phyloP scores from a whole-genome alignment of 1,140 invertebrate species.

The Zaprionus inermis region DNA sequence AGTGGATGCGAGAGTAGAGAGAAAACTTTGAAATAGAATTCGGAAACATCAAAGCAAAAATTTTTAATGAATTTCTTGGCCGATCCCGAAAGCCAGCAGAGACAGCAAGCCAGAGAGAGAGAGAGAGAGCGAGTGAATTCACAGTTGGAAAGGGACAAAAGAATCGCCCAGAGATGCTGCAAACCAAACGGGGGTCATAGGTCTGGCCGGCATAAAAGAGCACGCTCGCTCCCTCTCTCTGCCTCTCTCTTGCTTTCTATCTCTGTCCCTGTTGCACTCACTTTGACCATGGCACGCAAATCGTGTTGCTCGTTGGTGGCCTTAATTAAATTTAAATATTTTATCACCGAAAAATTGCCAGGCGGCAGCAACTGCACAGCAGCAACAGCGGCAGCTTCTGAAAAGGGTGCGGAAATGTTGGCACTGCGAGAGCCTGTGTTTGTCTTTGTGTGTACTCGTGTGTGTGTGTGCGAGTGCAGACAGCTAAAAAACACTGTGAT shows the following conservation, averaged over 20 bases:
- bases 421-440: slow-evolving; percentile 20
- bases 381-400: slow-evolving; percentile 48
- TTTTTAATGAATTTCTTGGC: slow-evolving; percentile 82
- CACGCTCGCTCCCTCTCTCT: slow-evolving; percentile 56
- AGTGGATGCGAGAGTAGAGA: slow-evolving; percentile 45
- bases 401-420: slow-evolving; percentile 76
- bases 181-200: slow-evolving; percentile 27
- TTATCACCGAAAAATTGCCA: slow-evolving; percentile 84
- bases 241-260: slow-evolving; percentile 39
- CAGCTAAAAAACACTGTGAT: slow-evolving; percentile 78
- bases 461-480: slow-evolving; percentile 65
- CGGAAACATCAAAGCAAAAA: slow-evolving; percentile 82
- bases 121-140: not conserved
- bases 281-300: slow-evolving; percentile 69
- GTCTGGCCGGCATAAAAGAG: slow-evolving; percentile 23
- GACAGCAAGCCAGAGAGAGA: not conserved
- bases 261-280: slow-evolving; percentile 36
- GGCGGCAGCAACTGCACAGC: slow-evolving; percentile 70
- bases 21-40: slow-evolving; percentile 80
- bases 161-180: slow-evolving; percentile 12
- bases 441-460: slow-evolving; percentile 26
- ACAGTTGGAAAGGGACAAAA: slow-evolving; percentile 49
- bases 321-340: slow-evolving; percentile 84
- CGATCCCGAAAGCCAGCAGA: slow-evolving; percentile 60
- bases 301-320: slow-evolving; percentile 83